phyloP scores from a whole-genome alignment of 35 echinoderm and acorn worm species.

The Acanthaster planci region DNA sequence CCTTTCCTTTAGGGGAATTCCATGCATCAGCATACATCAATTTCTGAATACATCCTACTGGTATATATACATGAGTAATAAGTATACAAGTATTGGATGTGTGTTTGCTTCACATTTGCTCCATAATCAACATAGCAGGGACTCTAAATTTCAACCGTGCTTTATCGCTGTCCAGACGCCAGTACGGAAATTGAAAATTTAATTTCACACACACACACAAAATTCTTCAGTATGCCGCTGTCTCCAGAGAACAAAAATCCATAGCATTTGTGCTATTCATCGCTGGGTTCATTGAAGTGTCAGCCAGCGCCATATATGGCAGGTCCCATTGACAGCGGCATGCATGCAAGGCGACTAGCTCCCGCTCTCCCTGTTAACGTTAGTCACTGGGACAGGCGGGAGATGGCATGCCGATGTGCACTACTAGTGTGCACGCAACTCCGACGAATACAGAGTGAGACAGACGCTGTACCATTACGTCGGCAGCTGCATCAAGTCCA shows the following conservation, averaged over 20 bases:
- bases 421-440: no score
- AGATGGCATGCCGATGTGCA: no score
- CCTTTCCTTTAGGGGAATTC: not conserved
- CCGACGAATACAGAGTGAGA: no score
- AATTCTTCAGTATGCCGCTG: not conserved
- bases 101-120: not conserved
- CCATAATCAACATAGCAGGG: not conserved
- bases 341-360: not conserved
- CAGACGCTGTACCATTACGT: no score
- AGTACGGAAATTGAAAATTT: not conserved
- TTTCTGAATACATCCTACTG: not conserved
- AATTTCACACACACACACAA: not conserved
- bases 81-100: not conserved
- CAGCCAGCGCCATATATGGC: not conserved
- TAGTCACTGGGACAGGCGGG: no score
- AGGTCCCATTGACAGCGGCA: not conserved
- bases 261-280: slow-evolving; percentile 15
- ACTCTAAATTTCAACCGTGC: not conserved
- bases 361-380: no score
- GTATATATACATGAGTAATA: not conserved
- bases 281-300: slow-evolving; percentile 3
- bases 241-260: slow-evolving; percentile 9
- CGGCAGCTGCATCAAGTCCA: no score
- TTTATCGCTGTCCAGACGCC: not conserved
- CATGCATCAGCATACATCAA: not conserved